phyloP scores from a whole-genome alignment of 2,113 vertebrate genomes.

The Benitochromis conjunctus region DNA sequence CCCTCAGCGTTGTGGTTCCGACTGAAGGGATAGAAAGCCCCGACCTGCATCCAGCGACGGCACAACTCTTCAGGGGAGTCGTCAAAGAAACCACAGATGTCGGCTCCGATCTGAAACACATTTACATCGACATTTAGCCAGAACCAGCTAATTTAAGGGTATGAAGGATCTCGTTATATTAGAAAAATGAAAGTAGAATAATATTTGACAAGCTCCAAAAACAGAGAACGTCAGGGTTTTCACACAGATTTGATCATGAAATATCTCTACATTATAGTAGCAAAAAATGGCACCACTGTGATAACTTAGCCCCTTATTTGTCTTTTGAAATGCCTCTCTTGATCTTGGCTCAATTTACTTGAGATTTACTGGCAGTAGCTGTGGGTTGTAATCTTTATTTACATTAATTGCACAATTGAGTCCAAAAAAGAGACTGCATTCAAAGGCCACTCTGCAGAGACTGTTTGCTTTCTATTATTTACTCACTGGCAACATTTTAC shows the following conservation, averaged over 20 bases:
- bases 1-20: slow-evolving; percentile 87
- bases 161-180: not conserved
- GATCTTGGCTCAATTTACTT: slow-evolving; percentile 2
- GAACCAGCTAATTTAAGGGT: not conserved
- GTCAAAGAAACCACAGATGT: slow-evolving; percentile 89
- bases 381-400: slow-evolving; percentile 36
- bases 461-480: slow-evolving; percentile 37
- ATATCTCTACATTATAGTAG: not conserved
- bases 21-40: slow-evolving; percentile 94
- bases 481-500: slow-evolving; percentile 41
- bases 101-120: slow-evolving; percentile 83
- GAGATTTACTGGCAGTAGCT: slow-evolving; percentile 16
- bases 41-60: slow-evolving; percentile 92
- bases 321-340: slow-evolving; percentile 9
- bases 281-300: not conserved
- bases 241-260: not conserved
- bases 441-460: slow-evolving; percentile 20
- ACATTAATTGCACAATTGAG: slow-evolving; percentile 36
- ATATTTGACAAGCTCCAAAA: not conserved
- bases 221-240: not conserved
- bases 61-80: slow-evolving; percentile 86
- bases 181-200: not conserved
- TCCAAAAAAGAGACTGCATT: slow-evolving; percentile 33
- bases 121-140: not conserved
- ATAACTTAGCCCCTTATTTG: not conserved